phyloP scores from a whole-genome alignment of 2,888 invertebrate genomes.

The Panopea generosa region DNA sequence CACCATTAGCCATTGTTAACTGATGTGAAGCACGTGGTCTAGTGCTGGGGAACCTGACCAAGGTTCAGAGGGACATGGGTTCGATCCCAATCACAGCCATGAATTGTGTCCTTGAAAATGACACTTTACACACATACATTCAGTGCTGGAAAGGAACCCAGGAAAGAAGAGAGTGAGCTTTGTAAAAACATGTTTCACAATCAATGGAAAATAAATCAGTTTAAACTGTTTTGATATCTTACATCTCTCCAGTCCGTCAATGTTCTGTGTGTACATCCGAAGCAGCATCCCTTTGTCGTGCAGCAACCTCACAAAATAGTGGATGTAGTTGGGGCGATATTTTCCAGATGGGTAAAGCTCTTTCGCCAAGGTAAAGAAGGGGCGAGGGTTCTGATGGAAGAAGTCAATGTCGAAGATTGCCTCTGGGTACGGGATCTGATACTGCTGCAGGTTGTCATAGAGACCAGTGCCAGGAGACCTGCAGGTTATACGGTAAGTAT shows the following conservation, averaged over 20 bases:
- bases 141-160: too few species aligned
- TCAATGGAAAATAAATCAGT: too few species aligned
- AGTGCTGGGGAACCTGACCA: too few species aligned
- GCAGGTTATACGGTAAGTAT: slow-evolving; percentile 13
- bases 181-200: too few species aligned
- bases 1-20: too few species aligned
- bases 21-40: too few species aligned
- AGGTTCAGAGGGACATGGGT: too few species aligned
- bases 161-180: too few species aligned
- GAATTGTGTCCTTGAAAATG: too few species aligned
- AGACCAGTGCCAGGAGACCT: slow-evolving; percentile 85
- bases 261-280: slow-evolving; percentile 86
- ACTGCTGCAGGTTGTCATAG: slow-evolving; percentile 86
- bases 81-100: too few species aligned
- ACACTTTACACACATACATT: too few species aligned
- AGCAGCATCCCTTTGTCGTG: slow-evolving; percentile 84
- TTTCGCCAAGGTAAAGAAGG: slow-evolving; percentile 85
- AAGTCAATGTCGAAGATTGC: slow-evolving; percentile 86
- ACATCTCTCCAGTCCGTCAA: slow-evolving; percentile 86
- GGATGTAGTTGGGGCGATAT: slow-evolving; percentile 85
- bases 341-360: slow-evolving; percentile 85
- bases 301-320: slow-evolving; percentile 85
- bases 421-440: slow-evolving; percentile 85
- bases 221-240: too few species aligned
- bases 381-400: slow-evolving; percentile 84